Evolutionary conservation across 2,797 vertebrate species (phyloP).

Genomic region (Gymnoscopelus braueri): DNA sequence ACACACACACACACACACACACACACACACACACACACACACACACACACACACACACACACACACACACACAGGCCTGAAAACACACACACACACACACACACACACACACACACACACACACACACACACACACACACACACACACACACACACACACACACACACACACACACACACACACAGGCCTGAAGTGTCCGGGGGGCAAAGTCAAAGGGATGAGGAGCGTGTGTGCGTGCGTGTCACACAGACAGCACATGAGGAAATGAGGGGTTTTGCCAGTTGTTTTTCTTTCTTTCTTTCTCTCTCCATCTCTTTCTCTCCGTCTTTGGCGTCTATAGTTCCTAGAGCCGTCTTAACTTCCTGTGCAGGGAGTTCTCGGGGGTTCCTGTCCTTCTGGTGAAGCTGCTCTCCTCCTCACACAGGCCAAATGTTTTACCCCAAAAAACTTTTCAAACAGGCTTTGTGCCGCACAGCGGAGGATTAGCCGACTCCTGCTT

Average conservation of each 20-base stretch:
- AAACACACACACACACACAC: no score
- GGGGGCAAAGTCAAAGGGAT: no score
- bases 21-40: no score
- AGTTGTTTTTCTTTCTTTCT: not conserved
- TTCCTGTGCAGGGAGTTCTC: not conserved
- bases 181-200: not conserved
- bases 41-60: no score
- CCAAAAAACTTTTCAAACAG: conserved; percentile 72
- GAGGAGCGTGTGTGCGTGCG: no score
- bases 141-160: no score
- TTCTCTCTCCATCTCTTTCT: conserved; percentile 15
- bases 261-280: not conserved
- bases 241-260: not conserved
- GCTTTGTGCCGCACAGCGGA: conserved; percentile 73
- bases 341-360: not conserved
- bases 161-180: no score
- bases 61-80: no score
- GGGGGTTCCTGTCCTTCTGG: not conserved
- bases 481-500: conserved; percentile 80
- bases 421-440: conserved; percentile 76
- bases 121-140: no score
- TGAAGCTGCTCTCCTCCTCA: conserved; percentile 46
- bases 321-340: not conserved
- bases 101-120: no score
- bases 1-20: no score